These are phyloP conservation scores for Tetropium fuscum DNA, from an alignment of 2,888 invertebrate species.

Conservation along the genomic window DNA sequence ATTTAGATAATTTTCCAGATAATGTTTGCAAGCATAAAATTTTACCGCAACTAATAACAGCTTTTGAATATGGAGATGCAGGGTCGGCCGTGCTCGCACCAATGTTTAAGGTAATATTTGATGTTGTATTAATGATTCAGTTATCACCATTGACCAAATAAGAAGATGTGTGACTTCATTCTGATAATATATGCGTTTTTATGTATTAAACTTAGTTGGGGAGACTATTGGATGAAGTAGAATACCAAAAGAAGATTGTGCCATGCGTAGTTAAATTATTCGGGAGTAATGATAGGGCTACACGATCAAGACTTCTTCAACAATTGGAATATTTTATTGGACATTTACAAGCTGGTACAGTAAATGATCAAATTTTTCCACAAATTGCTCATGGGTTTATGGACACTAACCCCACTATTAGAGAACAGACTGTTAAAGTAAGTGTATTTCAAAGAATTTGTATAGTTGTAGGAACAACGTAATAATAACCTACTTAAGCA, in stretches of 20 bases:
- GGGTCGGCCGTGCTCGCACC: slow-evolving; percentile 95
- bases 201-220: slow-evolving; percentile 78
- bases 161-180: too few species aligned
- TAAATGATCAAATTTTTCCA: slow-evolving; percentile 96
- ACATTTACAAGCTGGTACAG: slow-evolving; percentile 81
- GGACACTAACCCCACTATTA: slow-evolving; percentile 96
- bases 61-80: slow-evolving; percentile 98
- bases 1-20: slow-evolving; percentile 92
- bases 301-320: slow-evolving; percentile 92
- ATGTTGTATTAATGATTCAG: too few species aligned
- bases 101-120: slow-evolving; percentile 95
- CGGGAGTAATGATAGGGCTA: slow-evolving; percentile 94
- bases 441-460: slow-evolving; percentile 36
- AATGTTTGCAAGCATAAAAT: slow-evolving; percentile 94
- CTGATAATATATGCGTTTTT: too few species aligned
- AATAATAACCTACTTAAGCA: too few species aligned
- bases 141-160: background rate
- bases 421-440: slow-evolving; percentile 97
- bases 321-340: slow-evolving; percentile 93
- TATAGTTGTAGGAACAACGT: background rate
- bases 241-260: slow-evolving; percentile 96
- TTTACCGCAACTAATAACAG: slow-evolving; percentile 92
- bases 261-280: slow-evolving; percentile 98
- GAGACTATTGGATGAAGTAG: slow-evolving; percentile 86
- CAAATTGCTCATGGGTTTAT: slow-evolving; percentile 95